These are phyloP conservation scores for Terrapene triunguis DNA, from an alignment of 2,113 vertebrate species.

Conservation along the genomic window DNA sequence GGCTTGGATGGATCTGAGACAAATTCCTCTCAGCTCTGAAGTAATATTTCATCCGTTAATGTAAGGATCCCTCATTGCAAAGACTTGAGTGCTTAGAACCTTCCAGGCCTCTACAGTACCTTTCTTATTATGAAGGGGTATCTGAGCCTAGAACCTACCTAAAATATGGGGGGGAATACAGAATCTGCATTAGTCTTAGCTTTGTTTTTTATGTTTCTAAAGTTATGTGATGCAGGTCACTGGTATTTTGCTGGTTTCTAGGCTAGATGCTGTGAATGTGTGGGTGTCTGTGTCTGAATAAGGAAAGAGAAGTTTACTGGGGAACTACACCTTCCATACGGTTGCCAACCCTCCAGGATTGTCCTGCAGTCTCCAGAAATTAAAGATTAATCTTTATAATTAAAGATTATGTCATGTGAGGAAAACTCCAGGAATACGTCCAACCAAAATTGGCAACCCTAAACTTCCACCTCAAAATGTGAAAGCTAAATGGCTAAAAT, in stretches of 20 bases:
- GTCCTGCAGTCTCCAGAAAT: too few relatives aligned
- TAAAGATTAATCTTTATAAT: too few relatives aligned
- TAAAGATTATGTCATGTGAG: too few relatives aligned
- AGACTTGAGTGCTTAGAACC: neutral
- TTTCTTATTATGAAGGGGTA: neutral
- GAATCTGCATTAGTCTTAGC: neutral
- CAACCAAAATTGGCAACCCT: too few relatives aligned
- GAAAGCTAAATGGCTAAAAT: neutral
- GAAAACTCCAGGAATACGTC: too few relatives aligned
- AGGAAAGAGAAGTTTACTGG: neutral
- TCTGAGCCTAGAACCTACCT: neutral
- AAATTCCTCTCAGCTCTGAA: neutral
- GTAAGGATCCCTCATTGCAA: neutral
- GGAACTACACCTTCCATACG: neutral
- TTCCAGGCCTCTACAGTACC: neutral
- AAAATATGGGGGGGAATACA: neutral
- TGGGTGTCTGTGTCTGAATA: neutral
- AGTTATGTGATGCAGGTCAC: neutral
- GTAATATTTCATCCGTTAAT: neutral
- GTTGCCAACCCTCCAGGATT: too few relatives aligned
- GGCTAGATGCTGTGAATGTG: neutral
- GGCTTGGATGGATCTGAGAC: neutral
- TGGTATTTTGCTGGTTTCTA: neutral
- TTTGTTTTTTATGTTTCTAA: too few relatives aligned
- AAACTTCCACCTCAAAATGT: neutral